Conservation (phyloP, 1,140 invertebrate genomes). For the Bilobella aurantiaca region DNA sequence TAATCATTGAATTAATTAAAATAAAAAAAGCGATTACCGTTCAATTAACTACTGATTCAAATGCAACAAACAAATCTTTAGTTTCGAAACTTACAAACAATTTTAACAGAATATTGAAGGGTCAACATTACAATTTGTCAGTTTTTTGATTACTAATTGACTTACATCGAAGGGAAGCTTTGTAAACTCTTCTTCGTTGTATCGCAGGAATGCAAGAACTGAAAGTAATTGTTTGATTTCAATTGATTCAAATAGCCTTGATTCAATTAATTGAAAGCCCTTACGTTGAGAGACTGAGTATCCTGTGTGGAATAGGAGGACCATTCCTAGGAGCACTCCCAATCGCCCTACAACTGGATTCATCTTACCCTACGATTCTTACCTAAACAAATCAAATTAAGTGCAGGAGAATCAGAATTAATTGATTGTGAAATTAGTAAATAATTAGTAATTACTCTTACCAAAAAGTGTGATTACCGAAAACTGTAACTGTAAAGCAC, state of each 20-base stretch:
- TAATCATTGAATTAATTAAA: no score
- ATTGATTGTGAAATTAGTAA: neutral
- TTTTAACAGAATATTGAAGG: no score
- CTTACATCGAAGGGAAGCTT: slow-evolving; percentile 26
- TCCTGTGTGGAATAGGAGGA: slow-evolving; percentile 28
- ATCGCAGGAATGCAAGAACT: slow-evolving; percentile 28
- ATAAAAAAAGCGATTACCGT: no score
- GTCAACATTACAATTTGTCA: no score
- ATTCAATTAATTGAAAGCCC: slow-evolving; percentile 1
- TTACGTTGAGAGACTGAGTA: slow-evolving; percentile 34
- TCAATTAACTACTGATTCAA: no score
- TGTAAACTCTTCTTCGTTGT: slow-evolving; percentile 32
- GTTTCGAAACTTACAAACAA: no score
- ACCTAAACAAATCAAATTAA: neutral
- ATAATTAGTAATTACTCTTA: no score
- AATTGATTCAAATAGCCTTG: no score
- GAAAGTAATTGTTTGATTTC: no score
- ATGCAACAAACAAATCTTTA: neutral
- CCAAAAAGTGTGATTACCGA: no score
- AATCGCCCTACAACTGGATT: slow-evolving; percentile 11
- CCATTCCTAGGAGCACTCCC: slow-evolving; percentile 26
- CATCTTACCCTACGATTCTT: neutral
- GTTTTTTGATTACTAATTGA: neutral
- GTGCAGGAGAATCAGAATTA: neutral
- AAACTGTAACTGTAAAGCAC: no score